Base-by-base conservation (phyloP, 2,888 invertebrate genomes). In the Paralinhomoeus sp. region DNA sequence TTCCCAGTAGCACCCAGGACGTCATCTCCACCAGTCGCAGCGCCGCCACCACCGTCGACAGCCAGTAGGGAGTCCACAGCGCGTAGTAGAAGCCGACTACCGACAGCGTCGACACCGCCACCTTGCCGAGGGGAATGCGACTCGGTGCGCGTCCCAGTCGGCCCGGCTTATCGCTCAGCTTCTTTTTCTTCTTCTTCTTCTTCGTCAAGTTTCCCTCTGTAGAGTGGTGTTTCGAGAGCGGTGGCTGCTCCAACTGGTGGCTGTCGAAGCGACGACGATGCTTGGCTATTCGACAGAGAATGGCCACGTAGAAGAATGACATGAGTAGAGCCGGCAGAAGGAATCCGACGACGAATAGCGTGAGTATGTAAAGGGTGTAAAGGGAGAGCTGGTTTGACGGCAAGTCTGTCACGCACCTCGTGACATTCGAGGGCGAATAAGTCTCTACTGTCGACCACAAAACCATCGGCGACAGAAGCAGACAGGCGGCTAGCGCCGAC, bases 21-120 rank as follows among this genome's bases (percentile, higher is more conserved):
- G 12, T 5, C 27, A 12, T 9, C 12, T 27, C 27, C 27, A 9
- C 27, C 12, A 12, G 27, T 12, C 7, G 5, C 7, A 27, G 27
- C 27, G 12, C 12, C 27, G 12, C 27, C 27, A 27, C 12, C 27
- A 27, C 5, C 27, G 13, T 23, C 24, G 13, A 24, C 17, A 39
- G 17, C 39, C 39, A 39, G 24, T 39, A 39, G 17, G 39, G 39
- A 9, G 39, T 39, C 39, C 39, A 39, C 13, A 39, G 22, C 5
- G 39, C 39, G 39, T 39, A 39, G 24, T 39, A 39, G 39, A 39
- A 39, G 20, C 5, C n/a, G 24, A 39, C 39, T 5, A 39, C 39
- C n/a, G 15, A 13, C 24, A 39, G 23, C 2, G 39, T 13, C 9
- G 24, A 24, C 39, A 24, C 2, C 2, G n/a, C 23, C 23, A 39